Evolutionary conservation across 53 echinoderm and acorn worm genomes (phyloP), one percentile per base, ranked within the genome.

Genomic region (Patiria pectinifera): DNA sequence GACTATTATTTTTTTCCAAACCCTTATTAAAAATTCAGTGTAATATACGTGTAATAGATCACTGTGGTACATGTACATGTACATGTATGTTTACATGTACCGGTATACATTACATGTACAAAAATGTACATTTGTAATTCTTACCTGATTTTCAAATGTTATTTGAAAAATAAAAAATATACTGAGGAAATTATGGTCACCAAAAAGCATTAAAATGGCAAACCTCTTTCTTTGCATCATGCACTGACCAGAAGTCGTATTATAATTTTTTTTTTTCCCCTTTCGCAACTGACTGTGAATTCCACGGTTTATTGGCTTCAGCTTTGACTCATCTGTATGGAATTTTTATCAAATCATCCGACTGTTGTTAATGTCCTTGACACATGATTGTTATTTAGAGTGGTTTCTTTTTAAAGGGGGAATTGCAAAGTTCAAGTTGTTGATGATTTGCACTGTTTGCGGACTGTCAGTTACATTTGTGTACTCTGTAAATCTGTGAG

Each of bases 321-420:
- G 61, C 4, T 0, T 59, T 88, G 88, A 88, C 88, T 88, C 88
- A 88, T 18, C 4, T 77, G 59, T 8, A 13, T 60, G 88, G 88
- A 77, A 88, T 88, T 53, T 53, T 88, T 61, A 78, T 88, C 0
- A 6, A 61, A 77, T 26, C 44, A 88, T 16, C 26, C 78, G 3
- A 13, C 13, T 88, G 78, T 61, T 74, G 74, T 70, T 21, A n/a
- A 23, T n/a, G 74, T 74, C 85, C 85, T 85, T 85, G 85, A 85
- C 85, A 43, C 14, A 44, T 45, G 19, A 45, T 85, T 69, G 85
- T 84, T 25, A 69, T 69, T 69, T 62, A 3, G 69, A 85, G 85
- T 85, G 85, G n/a, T 53, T 53, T 5, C 8, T 53, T 53, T 58
- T 83, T 58, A 61, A 66, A 66, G 66, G 85, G 19, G 66, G 45